Evolutionary conservation across 1,140 invertebrate genomes (phyloP), one percentile per base, ranked within the genome.

Genomic region (Leptopilina clavipes): DNA sequence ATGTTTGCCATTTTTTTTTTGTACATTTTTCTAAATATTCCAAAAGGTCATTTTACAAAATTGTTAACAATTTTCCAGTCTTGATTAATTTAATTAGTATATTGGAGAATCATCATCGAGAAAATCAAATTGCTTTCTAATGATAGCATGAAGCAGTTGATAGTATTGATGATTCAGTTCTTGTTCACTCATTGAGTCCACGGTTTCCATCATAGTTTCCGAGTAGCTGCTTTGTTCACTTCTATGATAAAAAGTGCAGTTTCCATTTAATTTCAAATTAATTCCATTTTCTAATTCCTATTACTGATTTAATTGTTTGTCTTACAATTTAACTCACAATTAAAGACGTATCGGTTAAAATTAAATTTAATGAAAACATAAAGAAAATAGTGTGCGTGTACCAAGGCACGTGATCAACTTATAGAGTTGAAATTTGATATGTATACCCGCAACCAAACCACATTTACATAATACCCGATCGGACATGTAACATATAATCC

Each of bases 61-160:
- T 31, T 48, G 44, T n/a, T 0, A 40, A 40, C 14, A 54, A 59
- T 25, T 59, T 14, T 59, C 22, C 19, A 12, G 12, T 11, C 22
- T 25, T 31, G 22, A 25, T 19, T 19, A n/a, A 31, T 52, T n/a
- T n/a, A 31, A 65, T 86, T 65, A 88, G 56, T 87, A 89, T 73
- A 89, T 87, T 5, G 84, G 81, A 6, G 87, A 81, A 19, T 85
- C 86, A 22, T 88, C 86, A 11, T 89, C 83, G 8, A 75, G 75
- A 11, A 77, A 80, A 74, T 72, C 83, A 71, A 89, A 77, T 7
- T 81, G 84, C 48, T 87, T 89, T 12, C 83, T 81, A 11, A 87
- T 73, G 10, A 77, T 48, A 17, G 71, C 22, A 65, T n/a, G 59
- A 8, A 65, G 12, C 12, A 65, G 14, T 65, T 65, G 22, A 65